These are phyloP conservation scores for Drosophila eohydei DNA, from an alignment of 2,888 invertebrate genomes.

Conservation along the genomic window DNA sequence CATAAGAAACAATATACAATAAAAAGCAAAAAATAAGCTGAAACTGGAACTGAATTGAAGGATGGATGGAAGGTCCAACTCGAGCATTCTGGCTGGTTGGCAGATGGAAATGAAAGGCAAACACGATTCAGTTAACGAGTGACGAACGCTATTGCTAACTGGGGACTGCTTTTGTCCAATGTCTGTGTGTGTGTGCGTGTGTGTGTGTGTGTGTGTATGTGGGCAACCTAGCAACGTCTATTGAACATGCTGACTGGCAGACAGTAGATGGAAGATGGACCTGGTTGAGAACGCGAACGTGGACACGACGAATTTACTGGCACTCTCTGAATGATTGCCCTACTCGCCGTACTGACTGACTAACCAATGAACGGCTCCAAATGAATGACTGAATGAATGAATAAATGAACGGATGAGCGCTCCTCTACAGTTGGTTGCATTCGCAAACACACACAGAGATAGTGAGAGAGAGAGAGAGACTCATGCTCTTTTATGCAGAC, in stretches of 20 bases:
- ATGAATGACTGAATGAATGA: slow-evolving; percentile 80
- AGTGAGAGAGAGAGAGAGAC: not conserved
- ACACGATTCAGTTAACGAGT: slow-evolving; percentile 80
- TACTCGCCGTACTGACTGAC: slow-evolving; percentile 71
- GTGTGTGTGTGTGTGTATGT: slow-evolving; percentile 12
- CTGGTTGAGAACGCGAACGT: slow-evolving; percentile 34
- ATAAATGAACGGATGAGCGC: slow-evolving; percentile 80
- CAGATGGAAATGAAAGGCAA: slow-evolving; percentile 80
- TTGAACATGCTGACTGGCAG: slow-evolving; percentile 61
- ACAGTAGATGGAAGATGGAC: slow-evolving; percentile 16
- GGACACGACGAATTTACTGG: slow-evolving; percentile 34
- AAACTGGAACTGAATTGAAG: slow-evolving; percentile 28
- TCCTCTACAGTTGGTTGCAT: slow-evolving; percentile 77
- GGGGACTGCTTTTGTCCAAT: slow-evolving; percentile 65
- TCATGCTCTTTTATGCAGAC: not conserved
- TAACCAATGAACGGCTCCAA: slow-evolving; percentile 76
- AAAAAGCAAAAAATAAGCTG: slow-evolving; percentile 51
- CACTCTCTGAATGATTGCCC: slow-evolving; percentile 73
- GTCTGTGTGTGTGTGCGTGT: not conserved
- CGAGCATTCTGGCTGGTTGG: slow-evolving; percentile 50
- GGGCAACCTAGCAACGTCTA: slow-evolving; percentile 56
- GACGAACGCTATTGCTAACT: slow-evolving; percentile 78
- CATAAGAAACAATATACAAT: slow-evolving; percentile 77
- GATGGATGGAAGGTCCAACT: slow-evolving; percentile 17
- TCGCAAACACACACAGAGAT: slow-evolving; percentile 60